Evolutionary conservation across 2,113 vertebrate species (phyloP).

Genomic region (Rhegmatorhina hoffmannsi): DNA sequence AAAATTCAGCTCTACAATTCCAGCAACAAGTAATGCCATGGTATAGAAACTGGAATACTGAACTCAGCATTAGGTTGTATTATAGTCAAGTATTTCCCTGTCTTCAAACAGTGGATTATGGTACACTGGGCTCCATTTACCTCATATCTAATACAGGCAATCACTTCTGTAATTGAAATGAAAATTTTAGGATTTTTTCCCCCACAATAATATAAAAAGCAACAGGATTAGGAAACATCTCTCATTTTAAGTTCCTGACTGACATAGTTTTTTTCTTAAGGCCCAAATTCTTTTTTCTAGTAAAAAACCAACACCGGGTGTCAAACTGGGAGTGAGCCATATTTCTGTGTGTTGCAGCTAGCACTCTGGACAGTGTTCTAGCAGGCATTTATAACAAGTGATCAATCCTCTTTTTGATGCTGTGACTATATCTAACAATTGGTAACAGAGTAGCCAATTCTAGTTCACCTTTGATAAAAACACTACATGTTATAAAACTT

Average conservation of each 20-base stretch:
- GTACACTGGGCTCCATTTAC: not conserved
- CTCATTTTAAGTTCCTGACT: not conserved
- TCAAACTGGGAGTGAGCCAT: not conserved
- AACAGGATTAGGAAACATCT: not conserved
- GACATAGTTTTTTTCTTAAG: not conserved
- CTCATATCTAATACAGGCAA: not conserved
- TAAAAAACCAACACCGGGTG: not conserved
- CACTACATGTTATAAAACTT: not conserved
- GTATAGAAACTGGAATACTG: not conserved
- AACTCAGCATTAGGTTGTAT: not conserved
- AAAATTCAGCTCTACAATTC: not conserved
- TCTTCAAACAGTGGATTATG: not conserved
- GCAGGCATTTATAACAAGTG: not conserved
- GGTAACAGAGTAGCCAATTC: not conserved
- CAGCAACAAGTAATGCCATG: not conserved
- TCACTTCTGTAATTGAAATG: not conserved
- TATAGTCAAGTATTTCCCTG: not conserved
- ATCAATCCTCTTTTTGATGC: not conserved
- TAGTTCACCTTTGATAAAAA: not conserved
- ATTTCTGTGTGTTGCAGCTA: not conserved
- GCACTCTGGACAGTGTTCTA: not conserved
- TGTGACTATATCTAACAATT: not conserved
- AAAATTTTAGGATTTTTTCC: accelerated
- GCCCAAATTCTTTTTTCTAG: not conserved
- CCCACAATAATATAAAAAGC: not conserved